phyloP scores from a whole-genome alignment of 2,113 vertebrate species.

The Cairina moschata region DNA sequence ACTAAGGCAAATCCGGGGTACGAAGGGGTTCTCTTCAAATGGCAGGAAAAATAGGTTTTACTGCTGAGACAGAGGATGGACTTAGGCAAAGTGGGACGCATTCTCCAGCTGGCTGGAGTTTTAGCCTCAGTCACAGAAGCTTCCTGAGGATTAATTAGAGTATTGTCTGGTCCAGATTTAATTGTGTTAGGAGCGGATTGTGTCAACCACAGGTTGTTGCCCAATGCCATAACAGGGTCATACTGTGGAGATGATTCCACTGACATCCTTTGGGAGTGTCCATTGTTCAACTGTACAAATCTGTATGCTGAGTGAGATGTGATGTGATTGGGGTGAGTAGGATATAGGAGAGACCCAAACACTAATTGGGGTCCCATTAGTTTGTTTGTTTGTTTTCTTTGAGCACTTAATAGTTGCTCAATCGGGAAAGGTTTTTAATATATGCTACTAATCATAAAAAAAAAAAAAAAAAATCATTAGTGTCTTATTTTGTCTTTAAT shows the following conservation, averaged over 20 bases:
- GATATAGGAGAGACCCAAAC: neutral
- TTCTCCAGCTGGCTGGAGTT: neutral
- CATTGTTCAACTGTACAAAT: neutral
- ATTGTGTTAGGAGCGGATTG: neutral
- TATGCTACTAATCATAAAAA: neutral
- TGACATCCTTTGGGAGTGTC: neutral
- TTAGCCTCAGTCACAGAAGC: rapidly evolving
- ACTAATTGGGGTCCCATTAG: neutral
- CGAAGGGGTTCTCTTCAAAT: neutral
- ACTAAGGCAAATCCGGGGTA: neutral
- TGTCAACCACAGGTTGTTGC: neutral
- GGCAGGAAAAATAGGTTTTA: neutral
- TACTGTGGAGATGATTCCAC: neutral
- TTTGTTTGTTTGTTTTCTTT: neutral
- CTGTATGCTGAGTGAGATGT: neutral
- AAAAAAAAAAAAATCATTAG: neutral
- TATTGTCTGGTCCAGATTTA: neutral
- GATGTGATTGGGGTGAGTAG: neutral
- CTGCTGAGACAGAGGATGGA: neutral
- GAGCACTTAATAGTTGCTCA: neutral
- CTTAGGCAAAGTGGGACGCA: neutral
- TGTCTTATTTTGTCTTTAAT: neutral
- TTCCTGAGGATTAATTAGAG: neutral
- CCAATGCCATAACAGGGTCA: neutral
- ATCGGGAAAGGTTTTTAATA: neutral